These are phyloP conservation scores for Labrus mixtus DNA, from an alignment of 2,113 vertebrate species.

Conservation along the genomic window DNA sequence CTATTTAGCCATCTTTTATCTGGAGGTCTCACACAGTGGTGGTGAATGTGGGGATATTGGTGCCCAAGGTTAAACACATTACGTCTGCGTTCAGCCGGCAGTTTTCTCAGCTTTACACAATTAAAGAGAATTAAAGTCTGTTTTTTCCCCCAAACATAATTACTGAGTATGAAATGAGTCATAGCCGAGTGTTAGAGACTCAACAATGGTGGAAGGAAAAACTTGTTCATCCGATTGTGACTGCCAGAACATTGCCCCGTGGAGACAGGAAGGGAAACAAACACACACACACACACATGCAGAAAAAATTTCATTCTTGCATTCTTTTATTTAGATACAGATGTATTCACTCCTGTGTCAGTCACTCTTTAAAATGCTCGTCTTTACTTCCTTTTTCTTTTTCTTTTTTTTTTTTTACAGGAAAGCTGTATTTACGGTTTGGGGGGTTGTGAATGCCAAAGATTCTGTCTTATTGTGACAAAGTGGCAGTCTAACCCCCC, in stretches of 20 bases:
- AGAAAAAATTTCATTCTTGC: constrained; percentile 45
- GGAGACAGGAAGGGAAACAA: constrained; percentile 67
- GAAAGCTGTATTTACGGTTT: constrained; percentile 49
- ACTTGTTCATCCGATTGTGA: constrained; percentile 77
- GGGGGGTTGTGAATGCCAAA: constrained; percentile 35
- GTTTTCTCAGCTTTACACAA: constrained; percentile 67
- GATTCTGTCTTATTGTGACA: constrained; percentile 58
- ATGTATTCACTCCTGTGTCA: constrained; percentile 57
- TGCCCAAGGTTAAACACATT: constrained; percentile 68
- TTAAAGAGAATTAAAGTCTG: constrained; percentile 75
- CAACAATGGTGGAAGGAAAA: constrained; percentile 71
- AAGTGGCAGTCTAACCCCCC: constrained; percentile 44
- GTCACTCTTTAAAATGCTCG: constrained; percentile 36
- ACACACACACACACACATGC: constrained; percentile 33
- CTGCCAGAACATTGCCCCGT: constrained; percentile 73
- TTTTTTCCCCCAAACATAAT: constrained; percentile 72
- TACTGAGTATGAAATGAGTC: constrained; percentile 76
- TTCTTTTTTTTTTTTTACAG: constrained; percentile 41
- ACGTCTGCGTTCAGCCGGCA: constrained; percentile 44
- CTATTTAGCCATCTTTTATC: constrained; percentile 27
- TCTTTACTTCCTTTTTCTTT: constrained; percentile 12
- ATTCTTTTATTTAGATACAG: constrained; percentile 56
- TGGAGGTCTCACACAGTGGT: constrained; percentile 20
- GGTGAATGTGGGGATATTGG: constrained; percentile 53
- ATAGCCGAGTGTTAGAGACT: constrained; percentile 58